Base-by-base conservation (phyloP, 2,113 vertebrate genomes). In the Myotis yumanensis region DNA sequence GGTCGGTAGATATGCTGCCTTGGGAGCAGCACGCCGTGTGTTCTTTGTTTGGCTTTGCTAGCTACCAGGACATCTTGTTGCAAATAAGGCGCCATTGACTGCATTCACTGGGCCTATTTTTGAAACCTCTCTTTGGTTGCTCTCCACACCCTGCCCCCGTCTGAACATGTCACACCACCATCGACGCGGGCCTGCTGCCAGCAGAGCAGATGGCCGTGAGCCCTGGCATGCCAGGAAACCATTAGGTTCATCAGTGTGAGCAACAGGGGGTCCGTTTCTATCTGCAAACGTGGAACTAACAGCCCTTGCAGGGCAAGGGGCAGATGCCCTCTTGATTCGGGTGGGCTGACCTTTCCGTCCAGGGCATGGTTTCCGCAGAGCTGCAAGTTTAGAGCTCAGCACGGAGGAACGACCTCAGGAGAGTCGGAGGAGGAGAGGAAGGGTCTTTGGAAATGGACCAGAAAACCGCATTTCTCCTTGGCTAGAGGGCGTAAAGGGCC, bases 141-240 rank as follows among this genome's bases (percentile, higher is more conserved):
- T 90, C 25, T 97, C 94, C 96, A 71, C 71, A 30, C 79, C 80
- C 94, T 35, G 7, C 79, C 85, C 93, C 85, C 30, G 16, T 97
- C 84, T 97, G 92, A 94, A 97, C 93, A 92, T 95, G 97, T 95
- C 97, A 89, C 28, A 62, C 75, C 95, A 98, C 97, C 96, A 98
- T 97, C 10, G 52, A 83, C 94, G 71, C 93, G 97, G 98, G 98
- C 98, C 92, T 5, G 8, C 8, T 96, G 98, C 98, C 98, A 98
- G 92, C 88, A 73, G 66, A 96, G 97, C 98, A 98, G 98, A 98
- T 98, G 98, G 98, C 87, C 82, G 91, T 90, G 97, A 97, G 90
- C 93, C 85, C 96, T 94, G 95, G 95, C 92, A 86, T 97, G 97
- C 97, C 97, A 98, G 97, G 96, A 97, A 98, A 93, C 95, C 94